Conservation (phyloP, 2,888 invertebrate species). For the Apamea epomidion region DNA sequence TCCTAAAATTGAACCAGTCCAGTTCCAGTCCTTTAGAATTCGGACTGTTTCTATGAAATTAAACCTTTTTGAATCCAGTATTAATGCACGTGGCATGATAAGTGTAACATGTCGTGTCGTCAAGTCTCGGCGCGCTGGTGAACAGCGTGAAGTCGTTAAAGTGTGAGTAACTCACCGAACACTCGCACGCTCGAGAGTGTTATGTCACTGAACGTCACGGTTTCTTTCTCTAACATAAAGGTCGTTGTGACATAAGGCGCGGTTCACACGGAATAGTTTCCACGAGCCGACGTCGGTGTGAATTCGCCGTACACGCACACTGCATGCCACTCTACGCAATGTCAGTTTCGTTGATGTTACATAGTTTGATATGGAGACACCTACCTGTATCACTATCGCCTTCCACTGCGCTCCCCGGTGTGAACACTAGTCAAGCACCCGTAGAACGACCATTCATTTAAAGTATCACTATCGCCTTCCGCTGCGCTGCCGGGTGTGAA, state of each 20-base stretch:
- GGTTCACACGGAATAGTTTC: conserved; percentile 63
- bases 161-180: neutral
- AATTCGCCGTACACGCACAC: neutral
- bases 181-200: neutral
- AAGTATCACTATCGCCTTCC: no score
- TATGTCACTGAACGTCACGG: conserved; percentile 25
- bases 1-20: neutral
- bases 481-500: neutral
- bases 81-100: neutral
- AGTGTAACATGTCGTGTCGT: neutral
- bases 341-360: neutral
- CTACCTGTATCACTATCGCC: neutral
- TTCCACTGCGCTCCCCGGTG: neutral
- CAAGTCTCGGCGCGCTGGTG: neutral
- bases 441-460: no score
- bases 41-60: no score
- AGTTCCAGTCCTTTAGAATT: neutral
- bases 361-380: neutral
- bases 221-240: conserved; percentile 17
- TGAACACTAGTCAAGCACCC: neutral
- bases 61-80: neutral
- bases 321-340: neutral
- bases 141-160: neutral
- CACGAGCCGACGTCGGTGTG: conserved; percentile 31
- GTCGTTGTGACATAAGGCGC: conserved; percentile 38